Evolutionary conservation across 2,797 vertebrate genomes (phyloP).

Genomic region (Euthynnus affinis): DNA sequence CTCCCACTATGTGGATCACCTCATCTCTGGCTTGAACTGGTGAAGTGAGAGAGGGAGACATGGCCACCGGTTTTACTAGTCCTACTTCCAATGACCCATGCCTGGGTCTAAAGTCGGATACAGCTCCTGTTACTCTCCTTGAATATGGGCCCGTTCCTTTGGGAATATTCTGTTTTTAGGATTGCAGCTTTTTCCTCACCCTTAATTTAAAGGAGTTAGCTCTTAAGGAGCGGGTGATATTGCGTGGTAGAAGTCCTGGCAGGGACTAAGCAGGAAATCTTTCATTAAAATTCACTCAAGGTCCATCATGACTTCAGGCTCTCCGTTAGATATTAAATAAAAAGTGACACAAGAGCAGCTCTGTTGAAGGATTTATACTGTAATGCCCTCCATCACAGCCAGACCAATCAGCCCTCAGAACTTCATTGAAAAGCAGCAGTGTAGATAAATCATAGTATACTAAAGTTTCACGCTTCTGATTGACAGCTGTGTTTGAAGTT

Average conservation of each 20-base stretch:
- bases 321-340: slow-evolving; percentile 64
- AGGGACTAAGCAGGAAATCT: slow-evolving; percentile 77
- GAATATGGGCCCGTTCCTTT: slow-evolving; percentile 53
- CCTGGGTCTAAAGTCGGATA: slow-evolving; percentile 62
- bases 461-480: slow-evolving; percentile 42
- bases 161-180: slow-evolving; percentile 70
- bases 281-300: slow-evolving; percentile 80
- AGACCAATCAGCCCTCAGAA: slow-evolving; percentile 49
- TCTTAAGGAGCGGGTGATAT: slow-evolving; percentile 55
- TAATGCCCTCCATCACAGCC: slow-evolving; percentile 45
- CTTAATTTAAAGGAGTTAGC: slow-evolving; percentile 66
- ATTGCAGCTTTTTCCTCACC: slow-evolving; percentile 59
- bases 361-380: slow-evolving; percentile 51
- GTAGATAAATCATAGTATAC: slow-evolving; percentile 40
- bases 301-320: slow-evolving; percentile 65
- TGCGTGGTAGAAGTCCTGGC: slow-evolving; percentile 65
- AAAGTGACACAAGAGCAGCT: slow-evolving; percentile 57
- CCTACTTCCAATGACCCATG: slow-evolving; percentile 74
- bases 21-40: slow-evolving; percentile 69
- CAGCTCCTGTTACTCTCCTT: slow-evolving; percentile 73
- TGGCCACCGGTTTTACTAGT: slow-evolving; percentile 76
- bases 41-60: slow-evolving; percentile 69
- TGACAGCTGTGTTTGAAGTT: slow-evolving; percentile 57
- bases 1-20: slow-evolving; percentile 67
- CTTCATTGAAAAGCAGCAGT: slow-evolving; percentile 39